These are phyloP conservation scores for Cavia aperea DNA, from an alignment of 2,113 vertebrate genomes.

Conservation along the genomic window DNA sequence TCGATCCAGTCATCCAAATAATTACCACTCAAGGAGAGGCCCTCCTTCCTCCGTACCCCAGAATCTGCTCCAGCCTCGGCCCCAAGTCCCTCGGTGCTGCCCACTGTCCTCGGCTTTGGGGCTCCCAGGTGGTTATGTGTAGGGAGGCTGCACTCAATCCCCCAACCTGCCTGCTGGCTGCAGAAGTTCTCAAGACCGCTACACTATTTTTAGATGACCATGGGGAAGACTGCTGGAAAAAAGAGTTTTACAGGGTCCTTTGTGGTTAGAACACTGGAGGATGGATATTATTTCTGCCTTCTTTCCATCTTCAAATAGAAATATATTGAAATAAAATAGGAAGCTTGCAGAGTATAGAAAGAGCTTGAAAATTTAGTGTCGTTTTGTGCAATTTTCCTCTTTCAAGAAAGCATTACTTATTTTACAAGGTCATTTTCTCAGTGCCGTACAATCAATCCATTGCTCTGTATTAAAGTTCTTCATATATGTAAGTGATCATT, in stretches of 20 bases:
- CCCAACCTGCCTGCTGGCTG: not conserved
- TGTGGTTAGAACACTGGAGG: not conserved
- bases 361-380: not conserved
- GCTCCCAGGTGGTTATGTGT: not conserved
- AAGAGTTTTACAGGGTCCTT: not conserved
- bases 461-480: not conserved
- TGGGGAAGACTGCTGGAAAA: not conserved
- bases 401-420: not conserved
- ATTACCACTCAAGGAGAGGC: not conserved
- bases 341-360: not conserved
- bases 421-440: conserved; percentile 4
- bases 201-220: not conserved
- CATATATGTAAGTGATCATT: not conserved
- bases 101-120: not conserved
- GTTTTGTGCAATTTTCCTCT: not conserved
- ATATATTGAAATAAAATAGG: conserved; percentile 3
- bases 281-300: not conserved
- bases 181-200: conserved; percentile 14
- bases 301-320: conserved; percentile 21
- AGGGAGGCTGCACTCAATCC: not conserved
- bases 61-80: not conserved
- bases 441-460: not conserved
- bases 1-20: not conserved
- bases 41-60: not conserved
- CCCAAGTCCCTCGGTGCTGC: rapidly evolving